Evolutionary conservation across 1,140 invertebrate genomes (phyloP).

Genomic region (Euura saliciscinereae): DNA sequence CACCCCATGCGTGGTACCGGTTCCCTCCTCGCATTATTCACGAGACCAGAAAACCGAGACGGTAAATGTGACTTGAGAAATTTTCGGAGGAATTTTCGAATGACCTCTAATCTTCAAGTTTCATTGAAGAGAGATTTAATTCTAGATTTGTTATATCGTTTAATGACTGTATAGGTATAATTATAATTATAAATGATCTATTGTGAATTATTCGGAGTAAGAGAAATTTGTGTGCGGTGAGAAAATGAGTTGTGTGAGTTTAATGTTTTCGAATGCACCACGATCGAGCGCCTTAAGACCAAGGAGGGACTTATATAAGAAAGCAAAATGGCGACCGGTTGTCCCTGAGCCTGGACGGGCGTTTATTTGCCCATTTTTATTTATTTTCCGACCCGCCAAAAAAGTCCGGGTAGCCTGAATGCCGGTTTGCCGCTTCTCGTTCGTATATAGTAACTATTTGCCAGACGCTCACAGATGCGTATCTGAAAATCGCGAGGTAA

Average conservation of each 20-base stretch:
- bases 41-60: too few species aligned
- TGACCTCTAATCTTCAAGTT: too few species aligned
- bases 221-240: too few species aligned
- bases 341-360: slow-evolving; percentile 55
- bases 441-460: not conserved
- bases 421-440: slow-evolving; percentile 31
- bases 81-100: too few species aligned
- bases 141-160: slow-evolving; percentile 6
- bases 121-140: slow-evolving; percentile 9
- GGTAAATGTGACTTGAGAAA: too few species aligned
- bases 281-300: slow-evolving; percentile 50
- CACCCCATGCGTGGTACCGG: not conserved
- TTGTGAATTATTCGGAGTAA: too few species aligned
- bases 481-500: too few species aligned
- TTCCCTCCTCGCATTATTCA: not conserved
- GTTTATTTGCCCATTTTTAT: slow-evolving; percentile 61
- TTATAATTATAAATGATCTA: too few species aligned
- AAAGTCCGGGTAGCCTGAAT: slow-evolving; percentile 42
- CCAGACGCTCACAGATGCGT: not conserved
- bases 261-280: slow-evolving; percentile 43
- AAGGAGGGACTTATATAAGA: slow-evolving; percentile 58
- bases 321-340: slow-evolving; percentile 61
- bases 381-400: slow-evolving; percentile 56
- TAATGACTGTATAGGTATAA: too few species aligned
- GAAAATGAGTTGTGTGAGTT: slow-evolving; percentile 28